Conservation (phyloP, 2,888 invertebrate genomes). For the Phyllotreta striolata region DNA sequence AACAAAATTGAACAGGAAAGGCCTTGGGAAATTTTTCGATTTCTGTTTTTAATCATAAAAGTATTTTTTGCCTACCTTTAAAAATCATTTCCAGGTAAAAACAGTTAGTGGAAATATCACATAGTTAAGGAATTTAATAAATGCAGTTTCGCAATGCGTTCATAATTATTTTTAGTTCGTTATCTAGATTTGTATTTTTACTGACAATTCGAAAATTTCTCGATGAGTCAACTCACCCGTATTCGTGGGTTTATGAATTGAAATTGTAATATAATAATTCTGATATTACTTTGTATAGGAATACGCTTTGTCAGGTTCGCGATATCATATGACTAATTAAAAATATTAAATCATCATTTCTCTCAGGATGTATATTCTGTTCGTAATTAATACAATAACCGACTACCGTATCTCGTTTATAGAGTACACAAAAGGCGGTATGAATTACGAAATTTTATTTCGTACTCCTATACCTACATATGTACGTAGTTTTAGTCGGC, state of each 20-base stretch:
- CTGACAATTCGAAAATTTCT: background rate
- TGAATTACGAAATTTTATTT: no score
- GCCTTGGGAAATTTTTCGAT: no score
- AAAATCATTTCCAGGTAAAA: background rate
- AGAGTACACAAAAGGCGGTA: no score
- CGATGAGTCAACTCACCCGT: background rate
- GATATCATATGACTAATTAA: conserved; percentile 25
- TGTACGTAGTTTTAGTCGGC: no score
- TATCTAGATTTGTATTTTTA: conserved; percentile 2
- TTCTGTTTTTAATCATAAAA: no score
- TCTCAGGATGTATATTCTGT: conserved; percentile 6
- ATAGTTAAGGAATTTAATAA: background rate
- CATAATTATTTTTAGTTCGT: conserved; percentile 12
- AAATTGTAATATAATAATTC: background rate
- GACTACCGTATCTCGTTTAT: background rate
- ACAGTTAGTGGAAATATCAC: no score
- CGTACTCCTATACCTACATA: no score
- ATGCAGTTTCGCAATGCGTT: background rate
- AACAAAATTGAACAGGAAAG: background rate
- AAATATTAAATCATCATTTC: conserved; percentile 17
- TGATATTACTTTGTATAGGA: background rate
- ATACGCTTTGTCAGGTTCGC: conserved; percentile 22
- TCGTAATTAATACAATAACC: background rate
- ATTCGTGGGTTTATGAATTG: conserved; percentile 3
- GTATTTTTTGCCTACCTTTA: background rate